phyloP scores from a whole-genome alignment of 2,888 invertebrate genomes.

The Pterobdella sp. region DNA sequence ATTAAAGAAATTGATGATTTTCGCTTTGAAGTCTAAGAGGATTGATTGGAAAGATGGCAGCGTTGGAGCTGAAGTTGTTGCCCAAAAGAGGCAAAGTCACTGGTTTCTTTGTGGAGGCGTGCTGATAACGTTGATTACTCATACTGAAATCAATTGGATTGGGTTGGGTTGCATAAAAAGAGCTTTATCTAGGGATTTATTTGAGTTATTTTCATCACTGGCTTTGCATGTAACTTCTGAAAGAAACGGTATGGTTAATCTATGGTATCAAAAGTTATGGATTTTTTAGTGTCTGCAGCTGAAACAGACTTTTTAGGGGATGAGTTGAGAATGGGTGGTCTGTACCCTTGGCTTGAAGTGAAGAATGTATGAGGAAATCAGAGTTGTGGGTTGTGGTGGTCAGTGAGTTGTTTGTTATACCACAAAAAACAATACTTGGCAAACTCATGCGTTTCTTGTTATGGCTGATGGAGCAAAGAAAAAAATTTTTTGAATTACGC shows the following conservation, averaged over 20 bases:
- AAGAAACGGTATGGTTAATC: slow-evolving; percentile 14
- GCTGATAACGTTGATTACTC: slow-evolving; percentile 41
- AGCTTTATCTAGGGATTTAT: neutral
- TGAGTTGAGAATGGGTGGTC: slow-evolving; percentile 35
- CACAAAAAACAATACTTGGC: slow-evolving; percentile 63
- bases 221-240: neutral
- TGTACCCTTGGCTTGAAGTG: slow-evolving; percentile 50
- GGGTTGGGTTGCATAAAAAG: neutral
- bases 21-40: slow-evolving; percentile 18
- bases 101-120: slow-evolving; percentile 47
- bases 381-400: slow-evolving; percentile 36
- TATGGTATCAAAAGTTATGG: neutral
- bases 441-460: slow-evolving; percentile 58
- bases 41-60: slow-evolving; percentile 62
- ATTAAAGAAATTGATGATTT: neutral
- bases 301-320: slow-evolving; percentile 11
- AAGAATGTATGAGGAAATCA: slow-evolving; percentile 40
- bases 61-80: slow-evolving; percentile 67
- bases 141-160: neutral
- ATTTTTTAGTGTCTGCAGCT: slow-evolving; percentile 3
- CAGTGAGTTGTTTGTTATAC: slow-evolving; percentile 43
- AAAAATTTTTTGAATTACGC: slow-evolving; percentile 76
- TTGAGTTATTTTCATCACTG: neutral
- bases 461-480: slow-evolving; percentile 49
- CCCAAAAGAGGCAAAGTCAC: slow-evolving; percentile 51